phyloP scores from a whole-genome alignment of 2,888 invertebrate species.

The Platycheirus rosarum region DNA sequence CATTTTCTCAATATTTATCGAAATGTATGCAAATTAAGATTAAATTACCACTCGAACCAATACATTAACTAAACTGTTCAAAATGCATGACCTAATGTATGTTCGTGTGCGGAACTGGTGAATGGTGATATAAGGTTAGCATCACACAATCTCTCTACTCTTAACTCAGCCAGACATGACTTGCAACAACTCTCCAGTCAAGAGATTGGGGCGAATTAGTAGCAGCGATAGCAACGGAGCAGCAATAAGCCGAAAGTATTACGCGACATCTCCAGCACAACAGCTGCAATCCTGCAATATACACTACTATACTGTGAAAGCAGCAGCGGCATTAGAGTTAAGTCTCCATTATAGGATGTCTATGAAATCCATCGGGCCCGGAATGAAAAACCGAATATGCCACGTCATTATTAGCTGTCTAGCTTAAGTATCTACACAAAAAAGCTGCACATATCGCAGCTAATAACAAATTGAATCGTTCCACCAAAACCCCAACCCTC shows the following conservation, averaged over 20 bases:
- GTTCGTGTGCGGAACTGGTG: constrained; percentile 30
- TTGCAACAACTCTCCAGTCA: constrained; percentile 62
- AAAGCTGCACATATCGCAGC: constrained; percentile 65
- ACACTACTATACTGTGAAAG: constrained; percentile 8
- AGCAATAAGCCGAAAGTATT: constrained; percentile 69
- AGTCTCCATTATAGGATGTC: constrained; percentile 2
- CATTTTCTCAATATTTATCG: no score
- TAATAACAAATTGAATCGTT: constrained; percentile 74
- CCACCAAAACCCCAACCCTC: constrained; percentile 47
- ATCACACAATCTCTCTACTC: constrained; percentile 59
- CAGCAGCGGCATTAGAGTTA: constrained; percentile 30
- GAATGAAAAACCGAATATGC: constrained; percentile 49
- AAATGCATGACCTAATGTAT: background rate
- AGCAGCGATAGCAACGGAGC: constrained; percentile 56
- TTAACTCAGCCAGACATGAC: constrained; percentile 69
- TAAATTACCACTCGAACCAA: no score
- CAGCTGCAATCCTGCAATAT: constrained; percentile 51
- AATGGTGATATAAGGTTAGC: constrained; percentile 51
- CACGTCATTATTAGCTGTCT: constrained; percentile 73
- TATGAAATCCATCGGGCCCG: constrained; percentile 32
- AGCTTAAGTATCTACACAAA: constrained; percentile 47
- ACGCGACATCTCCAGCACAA: constrained; percentile 65
- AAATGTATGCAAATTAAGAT: no score
- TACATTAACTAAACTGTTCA: no score
- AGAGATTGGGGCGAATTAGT: constrained; percentile 66